Base-by-base conservation (phyloP, 2,797 vertebrate genomes). In the Psittacula derbiana region DNA sequence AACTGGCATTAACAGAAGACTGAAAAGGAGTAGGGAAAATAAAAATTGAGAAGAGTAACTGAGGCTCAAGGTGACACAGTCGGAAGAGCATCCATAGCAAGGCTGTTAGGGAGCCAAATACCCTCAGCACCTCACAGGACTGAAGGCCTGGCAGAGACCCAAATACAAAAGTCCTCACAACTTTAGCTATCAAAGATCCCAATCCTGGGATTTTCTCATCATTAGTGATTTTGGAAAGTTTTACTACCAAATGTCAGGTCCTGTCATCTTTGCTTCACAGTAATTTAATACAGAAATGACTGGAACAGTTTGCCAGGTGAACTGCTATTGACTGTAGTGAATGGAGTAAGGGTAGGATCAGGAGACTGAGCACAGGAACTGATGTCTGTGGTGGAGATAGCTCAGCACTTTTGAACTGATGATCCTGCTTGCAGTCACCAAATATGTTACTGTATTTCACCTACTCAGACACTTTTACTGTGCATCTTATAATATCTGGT, bases 61-160 rank as follows among this genome's bases (percentile, higher is more conserved):
- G 87, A 92, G 82, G 75, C 18, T 55, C 1, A 20, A 90, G 85
- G 76, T 90, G 92, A 96, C 78, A 85, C 58, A 87, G 75, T 75
- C 43, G 79, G 93, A 93, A 84, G 43, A 86, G 19, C 21, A 87
- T 47, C 72, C 65, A 49, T 47, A 49, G 76, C 47, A 46, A 91
- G 64, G 53, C 38, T 70, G 38, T 24, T 52, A 80, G 70, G 52
- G 86, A 90, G 78, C 50, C 71, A 69, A 57, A 43, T 44, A 44
- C 33, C 31, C 88, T 95, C 69, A 27, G 38, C 43, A 46, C 7
- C 40, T 25, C 41, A 18, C 31, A 78, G 44, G 19, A 43, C 16
- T 41, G 24, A 60, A 43, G 13, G 16, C 3, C 10, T 62, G 31
- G 23, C 23, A n/a, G 38, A 83, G 17, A 69, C n/a, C 3, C 58